Conservation (phyloP, 2,888 invertebrate genomes). For the Lobophora halterata region DNA sequence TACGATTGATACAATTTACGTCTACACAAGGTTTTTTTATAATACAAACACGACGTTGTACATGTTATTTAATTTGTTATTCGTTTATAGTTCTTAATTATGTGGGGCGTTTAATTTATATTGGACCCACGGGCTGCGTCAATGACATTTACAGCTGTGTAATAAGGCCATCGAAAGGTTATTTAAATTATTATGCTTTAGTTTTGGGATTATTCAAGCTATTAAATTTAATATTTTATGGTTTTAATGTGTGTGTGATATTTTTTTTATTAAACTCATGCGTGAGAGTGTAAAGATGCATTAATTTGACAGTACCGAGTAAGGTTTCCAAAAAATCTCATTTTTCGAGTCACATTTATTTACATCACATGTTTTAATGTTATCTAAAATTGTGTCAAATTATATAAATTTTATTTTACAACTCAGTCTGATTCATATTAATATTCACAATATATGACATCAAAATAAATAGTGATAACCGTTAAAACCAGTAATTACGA, state of each 20-base stretch:
- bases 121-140: slow-evolving; percentile 40
- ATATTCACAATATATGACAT: no score
- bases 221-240: slow-evolving; percentile 5
- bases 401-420: no score
- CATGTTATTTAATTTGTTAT: slow-evolving; percentile 75
- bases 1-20: slow-evolving; percentile 70
- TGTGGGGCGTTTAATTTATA: slow-evolving; percentile 59
- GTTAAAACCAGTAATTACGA: no score
- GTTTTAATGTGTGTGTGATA: no score
- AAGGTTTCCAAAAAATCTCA: no score
- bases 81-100: slow-evolving; percentile 69
- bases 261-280: slow-evolving; percentile 12
- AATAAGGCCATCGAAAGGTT: slow-evolving; percentile 42
- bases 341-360: no score
- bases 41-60: slow-evolving; percentile 69
- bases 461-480: no score
- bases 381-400: no score
- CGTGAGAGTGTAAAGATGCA: no score
- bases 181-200: slow-evolving; percentile 4
- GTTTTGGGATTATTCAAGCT: slow-evolving; percentile 4
- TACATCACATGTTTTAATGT: no score
- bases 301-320: no score
- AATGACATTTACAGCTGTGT: slow-evolving; percentile 54
- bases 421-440: no score
- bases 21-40: slow-evolving; percentile 56